phyloP scores from a whole-genome alignment of 2,113 vertebrate genomes.

The Larimichthys polyactis region DNA sequence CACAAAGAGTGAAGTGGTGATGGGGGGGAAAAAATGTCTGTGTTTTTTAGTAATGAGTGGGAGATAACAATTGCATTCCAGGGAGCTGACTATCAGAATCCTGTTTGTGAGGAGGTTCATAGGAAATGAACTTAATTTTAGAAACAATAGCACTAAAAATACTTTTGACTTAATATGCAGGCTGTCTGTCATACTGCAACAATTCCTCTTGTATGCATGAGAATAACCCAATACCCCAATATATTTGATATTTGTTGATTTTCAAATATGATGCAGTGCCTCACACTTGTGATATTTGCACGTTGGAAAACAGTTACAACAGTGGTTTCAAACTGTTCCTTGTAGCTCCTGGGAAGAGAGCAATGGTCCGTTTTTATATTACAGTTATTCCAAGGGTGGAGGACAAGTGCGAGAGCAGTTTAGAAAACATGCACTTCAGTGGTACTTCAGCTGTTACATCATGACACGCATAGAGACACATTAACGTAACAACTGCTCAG shows the following conservation, averaged over 20 bases:
- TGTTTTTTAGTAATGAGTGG: neutral
- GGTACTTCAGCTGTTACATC: conserved; percentile 39
- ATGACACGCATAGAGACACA: conserved; percentile 32
- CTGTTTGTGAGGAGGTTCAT: neutral
- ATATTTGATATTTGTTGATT: neutral
- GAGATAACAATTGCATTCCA: neutral
- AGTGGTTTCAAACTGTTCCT: neutral
- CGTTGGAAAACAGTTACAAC: neutral
- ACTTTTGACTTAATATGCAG: neutral
- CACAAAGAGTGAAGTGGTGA: conserved; percentile 7
- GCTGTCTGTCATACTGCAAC: neutral
- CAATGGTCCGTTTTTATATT: conserved; percentile 7
- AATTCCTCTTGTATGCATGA: neutral
- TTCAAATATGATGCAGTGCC: neutral
- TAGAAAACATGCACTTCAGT: conserved; percentile 39
- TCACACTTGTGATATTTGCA: neutral
- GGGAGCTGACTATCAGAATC: neutral
- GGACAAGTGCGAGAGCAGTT: conserved; percentile 15
- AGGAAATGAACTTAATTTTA: neutral
- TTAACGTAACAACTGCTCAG: conserved; percentile 50
- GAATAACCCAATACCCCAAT: neutral
- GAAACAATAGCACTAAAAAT: neutral
- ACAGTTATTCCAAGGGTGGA: neutral
- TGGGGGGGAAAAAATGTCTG: conserved; percentile 11
- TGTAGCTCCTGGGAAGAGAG: neutral